Conservation (phyloP, 2,797 vertebrate genomes). For the Gymnothorax javanicus region DNA sequence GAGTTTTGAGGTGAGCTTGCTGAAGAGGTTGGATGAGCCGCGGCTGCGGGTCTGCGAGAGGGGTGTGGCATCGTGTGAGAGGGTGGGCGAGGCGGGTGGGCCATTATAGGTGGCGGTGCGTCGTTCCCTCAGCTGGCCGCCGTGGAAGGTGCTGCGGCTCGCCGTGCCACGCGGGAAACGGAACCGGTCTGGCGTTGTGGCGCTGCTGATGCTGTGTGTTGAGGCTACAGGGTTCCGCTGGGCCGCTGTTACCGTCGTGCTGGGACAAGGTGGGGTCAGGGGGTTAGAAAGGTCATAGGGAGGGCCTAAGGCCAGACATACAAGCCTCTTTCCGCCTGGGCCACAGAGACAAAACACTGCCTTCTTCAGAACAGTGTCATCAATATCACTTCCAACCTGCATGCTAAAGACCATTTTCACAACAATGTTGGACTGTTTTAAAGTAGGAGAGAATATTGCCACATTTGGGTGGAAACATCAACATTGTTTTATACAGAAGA, state of each 20-base stretch:
- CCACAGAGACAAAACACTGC: neutral
- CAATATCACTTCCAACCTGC: neutral
- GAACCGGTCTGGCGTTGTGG: slow-evolving; percentile 88
- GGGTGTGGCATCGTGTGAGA: slow-evolving; percentile 88
- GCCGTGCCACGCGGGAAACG: slow-evolving; percentile 92
- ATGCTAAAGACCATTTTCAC: neutral
- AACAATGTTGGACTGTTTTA: neutral
- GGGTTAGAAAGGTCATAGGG: neutral
- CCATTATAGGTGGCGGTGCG: slow-evolving; percentile 96
- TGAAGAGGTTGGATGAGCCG: slow-evolving; percentile 94
- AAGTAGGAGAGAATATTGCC: neutral
- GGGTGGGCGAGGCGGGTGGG: slow-evolving; percentile 91
- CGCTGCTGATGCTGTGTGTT: slow-evolving; percentile 91
- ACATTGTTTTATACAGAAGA: neutral
- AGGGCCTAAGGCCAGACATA: neutral
- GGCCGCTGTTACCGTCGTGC: slow-evolving; percentile 75
- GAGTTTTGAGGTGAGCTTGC: slow-evolving; percentile 95
- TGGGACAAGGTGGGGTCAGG: slow-evolving; percentile 53
- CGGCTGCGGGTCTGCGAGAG: slow-evolving; percentile 90
- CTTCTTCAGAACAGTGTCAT: too few species aligned
- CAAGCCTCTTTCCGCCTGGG: neutral
- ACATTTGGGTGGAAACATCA: neutral
- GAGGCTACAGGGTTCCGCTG: slow-evolving; percentile 92
- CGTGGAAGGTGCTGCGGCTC: slow-evolving; percentile 94
- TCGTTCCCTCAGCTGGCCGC: slow-evolving; percentile 88